Evolutionary conservation across 2,113 vertebrate species (phyloP).

Genomic region (Cyphomyrus plagiostoma): DNA sequence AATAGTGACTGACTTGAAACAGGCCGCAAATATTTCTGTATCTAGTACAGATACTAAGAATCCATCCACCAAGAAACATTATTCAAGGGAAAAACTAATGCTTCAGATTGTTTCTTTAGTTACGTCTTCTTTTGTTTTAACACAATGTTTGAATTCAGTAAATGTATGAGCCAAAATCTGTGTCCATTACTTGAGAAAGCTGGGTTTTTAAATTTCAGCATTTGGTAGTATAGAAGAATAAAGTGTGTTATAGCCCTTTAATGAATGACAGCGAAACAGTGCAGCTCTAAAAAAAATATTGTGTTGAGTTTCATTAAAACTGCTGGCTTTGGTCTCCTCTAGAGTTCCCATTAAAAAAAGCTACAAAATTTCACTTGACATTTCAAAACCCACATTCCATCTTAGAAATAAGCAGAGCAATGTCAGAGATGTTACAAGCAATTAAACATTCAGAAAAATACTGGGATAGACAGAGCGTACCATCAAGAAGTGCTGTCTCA

Average conservation of each 20-base stretch:
- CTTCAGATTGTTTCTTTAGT: slow-evolving; percentile 7
- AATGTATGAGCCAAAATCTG: neutral
- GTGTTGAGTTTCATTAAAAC: slow-evolving; percentile 31
- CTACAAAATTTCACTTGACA: slow-evolving; percentile 20
- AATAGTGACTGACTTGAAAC: slow-evolving; percentile 1
- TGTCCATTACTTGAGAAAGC: neutral
- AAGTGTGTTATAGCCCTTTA: slow-evolving; percentile 42
- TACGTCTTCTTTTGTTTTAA: neutral
- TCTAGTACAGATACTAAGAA: slow-evolving; percentile 9
- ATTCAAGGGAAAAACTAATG: slow-evolving; percentile 13
- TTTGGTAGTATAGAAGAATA: slow-evolving; percentile 30
- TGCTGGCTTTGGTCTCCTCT: slow-evolving; percentile 47
- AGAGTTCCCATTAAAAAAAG: slow-evolving; percentile 25
- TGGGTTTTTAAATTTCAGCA: slow-evolving; percentile 12
- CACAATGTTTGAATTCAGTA: slow-evolving; percentile 9
- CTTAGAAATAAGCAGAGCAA: slow-evolving; percentile 9
- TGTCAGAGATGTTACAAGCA: neutral
- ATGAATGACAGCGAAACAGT: slow-evolving; percentile 25
- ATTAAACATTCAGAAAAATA: neutral
- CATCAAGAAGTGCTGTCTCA: neutral
- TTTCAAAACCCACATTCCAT: slow-evolving; percentile 22
- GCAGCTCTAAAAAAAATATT: slow-evolving; percentile 29
- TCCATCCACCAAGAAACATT: neutral
- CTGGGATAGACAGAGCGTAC: neutral
- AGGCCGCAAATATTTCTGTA: slow-evolving; percentile 15